Conservation (phyloP, 2,888 invertebrate genomes). For the Xanthorhoe designata region DNA sequence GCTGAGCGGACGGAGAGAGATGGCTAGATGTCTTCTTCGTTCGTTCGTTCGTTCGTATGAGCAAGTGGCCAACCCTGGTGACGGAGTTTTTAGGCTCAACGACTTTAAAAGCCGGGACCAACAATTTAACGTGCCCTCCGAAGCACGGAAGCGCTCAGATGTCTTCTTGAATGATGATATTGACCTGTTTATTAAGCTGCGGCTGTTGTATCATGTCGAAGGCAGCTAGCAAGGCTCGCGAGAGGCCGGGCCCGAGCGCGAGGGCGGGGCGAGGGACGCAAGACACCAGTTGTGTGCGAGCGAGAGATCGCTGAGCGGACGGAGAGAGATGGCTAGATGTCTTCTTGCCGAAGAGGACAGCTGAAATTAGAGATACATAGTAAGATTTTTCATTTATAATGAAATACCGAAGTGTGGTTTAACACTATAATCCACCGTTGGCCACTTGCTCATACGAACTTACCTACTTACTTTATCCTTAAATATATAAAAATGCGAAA, state of each 20-base stretch:
- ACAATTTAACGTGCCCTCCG: too few species aligned
- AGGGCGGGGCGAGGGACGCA: slow-evolving; percentile 52
- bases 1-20: slow-evolving; percentile 42
- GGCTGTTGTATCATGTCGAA: slow-evolving; percentile 83
- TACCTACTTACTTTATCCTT: too few species aligned
- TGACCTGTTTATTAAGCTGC: slow-evolving; percentile 86
- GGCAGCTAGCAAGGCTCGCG: slow-evolving; percentile 64
- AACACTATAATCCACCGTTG: too few species aligned
- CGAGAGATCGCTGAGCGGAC: slow-evolving; percentile 53
- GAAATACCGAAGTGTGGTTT: too few species aligned
- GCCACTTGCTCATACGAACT: too few species aligned
- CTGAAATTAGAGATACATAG: slow-evolving; percentile 46
- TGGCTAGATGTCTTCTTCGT: slow-evolving; percentile 51
- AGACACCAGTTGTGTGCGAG: slow-evolving; percentile 68
- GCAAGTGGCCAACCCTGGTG: too few species aligned
- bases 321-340: slow-evolving; percentile 43
- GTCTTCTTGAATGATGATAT: neutral
- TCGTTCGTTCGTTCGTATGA: too few species aligned
- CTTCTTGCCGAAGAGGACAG: slow-evolving; percentile 64
- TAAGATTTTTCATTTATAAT: too few species aligned
- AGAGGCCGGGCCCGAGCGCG: slow-evolving; percentile 60
- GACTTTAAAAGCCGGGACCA: too few species aligned
- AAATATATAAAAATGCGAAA: too few species aligned
- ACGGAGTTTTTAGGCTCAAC: too few species aligned
- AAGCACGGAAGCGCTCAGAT: too few species aligned